Percentiles rank a stretch among this genome's conserved stretches.
Evolutionary conservation across 2,888 invertebrate species (phyloP).

Genomic region (Xanthostigma xanthostigma): DNA sequence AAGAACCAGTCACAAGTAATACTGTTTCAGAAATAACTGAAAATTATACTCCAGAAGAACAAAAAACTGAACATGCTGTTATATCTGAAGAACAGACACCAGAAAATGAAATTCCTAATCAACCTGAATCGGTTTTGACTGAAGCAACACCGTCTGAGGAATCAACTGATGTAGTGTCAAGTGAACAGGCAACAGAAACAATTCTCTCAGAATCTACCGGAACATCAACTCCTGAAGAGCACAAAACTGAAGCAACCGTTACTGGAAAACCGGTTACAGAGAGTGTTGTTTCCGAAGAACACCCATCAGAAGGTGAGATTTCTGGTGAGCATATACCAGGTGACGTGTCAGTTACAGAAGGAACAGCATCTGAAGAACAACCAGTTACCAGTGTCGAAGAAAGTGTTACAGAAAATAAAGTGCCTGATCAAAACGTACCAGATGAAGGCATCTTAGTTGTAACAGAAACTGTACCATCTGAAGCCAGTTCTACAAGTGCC

Average conservation of each 20-base stretch:
- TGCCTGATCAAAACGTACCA: no score
- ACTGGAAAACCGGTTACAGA: background rate
- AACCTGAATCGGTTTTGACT: conserved; percentile 1
- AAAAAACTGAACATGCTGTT: background rate
- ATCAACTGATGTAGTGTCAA: background rate
- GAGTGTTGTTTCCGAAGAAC: background rate
- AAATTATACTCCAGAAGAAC: background rate
- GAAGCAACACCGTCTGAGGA: background rate
- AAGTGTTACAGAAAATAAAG: no score
- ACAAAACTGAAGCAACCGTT: background rate
- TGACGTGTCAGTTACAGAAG: no score
- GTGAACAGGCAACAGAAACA: background rate
- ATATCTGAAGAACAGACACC: conserved; percentile 10
- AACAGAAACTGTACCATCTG: no score
- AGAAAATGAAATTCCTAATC: conserved; percentile 1
- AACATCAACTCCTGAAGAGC: background rate
- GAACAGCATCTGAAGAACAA: background rate
- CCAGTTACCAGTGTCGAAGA: background rate
- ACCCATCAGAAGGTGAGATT: background rate
- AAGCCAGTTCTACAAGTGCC: no score
- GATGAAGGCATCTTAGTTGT: no score
- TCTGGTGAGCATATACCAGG: background rate
- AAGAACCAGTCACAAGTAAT: conserved; percentile 1
- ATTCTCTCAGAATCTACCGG: background rate
- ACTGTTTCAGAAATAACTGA: background rate